Conservation (phyloP, 92 coral and sea anemone species). For the Plumapathes pennacea region DNA sequence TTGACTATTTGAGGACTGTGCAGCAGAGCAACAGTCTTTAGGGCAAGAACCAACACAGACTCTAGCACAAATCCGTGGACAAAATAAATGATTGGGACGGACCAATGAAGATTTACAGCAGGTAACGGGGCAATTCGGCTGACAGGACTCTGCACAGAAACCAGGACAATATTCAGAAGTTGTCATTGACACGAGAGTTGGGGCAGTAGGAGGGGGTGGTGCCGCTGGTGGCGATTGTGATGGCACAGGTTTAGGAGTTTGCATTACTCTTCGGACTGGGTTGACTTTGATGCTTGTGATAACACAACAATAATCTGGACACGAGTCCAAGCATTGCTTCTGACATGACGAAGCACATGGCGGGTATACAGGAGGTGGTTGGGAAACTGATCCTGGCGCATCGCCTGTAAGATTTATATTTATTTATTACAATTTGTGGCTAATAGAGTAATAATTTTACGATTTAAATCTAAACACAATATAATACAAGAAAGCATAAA, state of each 20-base stretch:
- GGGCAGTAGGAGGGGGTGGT: slow-evolving; percentile 1
- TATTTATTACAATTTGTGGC: no score
- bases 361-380: slow-evolving; percentile 28
- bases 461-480: no score
- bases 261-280: no score
- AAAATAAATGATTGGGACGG: neutral
- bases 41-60: slow-evolving; percentile 58
- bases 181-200: slow-evolving; percentile 3
- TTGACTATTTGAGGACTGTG: neutral
- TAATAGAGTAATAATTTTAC: no score
- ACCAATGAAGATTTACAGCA: slow-evolving; percentile 40
- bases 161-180: slow-evolving; percentile 30
- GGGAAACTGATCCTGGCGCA: slow-evolving; percentile 70
- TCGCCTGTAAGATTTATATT: slow-evolving; percentile 16
- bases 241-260: no score
- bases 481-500: no score
- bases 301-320: slow-evolving; percentile 72
- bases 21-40: slow-evolving; percentile 37
- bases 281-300: neutral
- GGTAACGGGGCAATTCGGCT: slow-evolving; percentile 66
- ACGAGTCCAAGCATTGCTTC: slow-evolving; percentile 39
- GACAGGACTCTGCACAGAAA: slow-evolving; percentile 43
- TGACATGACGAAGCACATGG: slow-evolving; percentile 55
- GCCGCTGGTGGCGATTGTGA: neutral
- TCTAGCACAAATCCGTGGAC: slow-evolving; percentile 44